phyloP scores from a whole-genome alignment of 2,888 invertebrate genomes.

The Hecatera dysodea region DNA sequence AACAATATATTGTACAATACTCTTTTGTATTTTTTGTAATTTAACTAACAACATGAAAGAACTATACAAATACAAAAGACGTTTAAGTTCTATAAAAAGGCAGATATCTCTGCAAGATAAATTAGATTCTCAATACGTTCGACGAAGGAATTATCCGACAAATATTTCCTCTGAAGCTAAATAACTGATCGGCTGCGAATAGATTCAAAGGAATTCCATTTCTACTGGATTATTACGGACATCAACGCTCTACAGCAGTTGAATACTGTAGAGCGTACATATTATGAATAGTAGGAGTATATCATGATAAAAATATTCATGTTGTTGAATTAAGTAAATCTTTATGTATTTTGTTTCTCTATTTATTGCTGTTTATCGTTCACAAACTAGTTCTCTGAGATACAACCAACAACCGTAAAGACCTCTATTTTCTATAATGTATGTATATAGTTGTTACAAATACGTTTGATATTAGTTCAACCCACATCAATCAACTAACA shows the following conservation, averaged over 20 bases:
- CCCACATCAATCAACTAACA: not conserved
- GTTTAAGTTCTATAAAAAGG: not conserved
- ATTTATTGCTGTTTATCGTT: not conserved
- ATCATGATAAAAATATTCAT: conserved; percentile 23
- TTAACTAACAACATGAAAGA: not conserved
- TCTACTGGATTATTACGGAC: conserved; percentile 43
- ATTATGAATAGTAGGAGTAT: conserved; percentile 24
- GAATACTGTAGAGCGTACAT: conserved; percentile 44
- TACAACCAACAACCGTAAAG: not conserved
- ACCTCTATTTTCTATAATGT: not conserved
- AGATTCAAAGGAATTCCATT: conserved; percentile 62
- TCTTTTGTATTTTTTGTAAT: not conserved
- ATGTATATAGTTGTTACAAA: not conserved
- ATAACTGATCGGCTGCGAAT: conserved; percentile 62
- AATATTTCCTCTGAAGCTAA: conserved; percentile 61
- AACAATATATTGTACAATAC: too few relatives aligned
- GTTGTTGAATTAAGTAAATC: not conserved
- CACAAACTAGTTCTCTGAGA: not conserved
- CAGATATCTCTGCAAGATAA: conserved; percentile 23
- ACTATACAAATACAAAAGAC: not conserved
- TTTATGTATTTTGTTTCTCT: not conserved
- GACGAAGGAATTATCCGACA: conserved; percentile 43
- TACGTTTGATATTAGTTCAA: conserved; percentile 2
- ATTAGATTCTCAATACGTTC: conserved; percentile 42
- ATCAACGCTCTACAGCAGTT: conserved; percentile 39